A percentile compares a stretch with the other conserved stretches of the same genome.
phyloP scores from a whole-genome alignment of 2,797 vertebrate genomes.

The Echeneis naucrates region DNA sequence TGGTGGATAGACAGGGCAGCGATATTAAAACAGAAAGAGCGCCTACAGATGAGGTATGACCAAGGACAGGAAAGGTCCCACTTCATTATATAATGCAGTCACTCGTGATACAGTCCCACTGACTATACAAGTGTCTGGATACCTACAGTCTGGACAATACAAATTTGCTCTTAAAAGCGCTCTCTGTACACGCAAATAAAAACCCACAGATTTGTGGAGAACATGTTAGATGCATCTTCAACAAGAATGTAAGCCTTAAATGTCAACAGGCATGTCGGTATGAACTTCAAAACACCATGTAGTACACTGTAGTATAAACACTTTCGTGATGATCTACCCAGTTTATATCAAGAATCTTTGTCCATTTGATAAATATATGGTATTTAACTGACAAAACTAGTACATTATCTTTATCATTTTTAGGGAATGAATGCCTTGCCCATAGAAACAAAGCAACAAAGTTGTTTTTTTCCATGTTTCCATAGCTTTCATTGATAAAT shows the following conservation, averaged over 20 bases:
- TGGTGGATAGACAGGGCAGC: no score
- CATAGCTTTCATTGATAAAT: background rate
- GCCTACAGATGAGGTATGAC: no score
- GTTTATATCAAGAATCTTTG: background rate
- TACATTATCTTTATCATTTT: background rate
- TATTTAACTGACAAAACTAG: background rate
- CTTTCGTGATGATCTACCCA: background rate
- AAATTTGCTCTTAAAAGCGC: background rate
- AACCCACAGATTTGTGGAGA: background rate
- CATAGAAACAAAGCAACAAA: background rate
- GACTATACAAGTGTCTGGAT: background rate
- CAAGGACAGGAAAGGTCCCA: slow-evolving; percentile 21
- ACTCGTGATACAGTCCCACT: background rate
- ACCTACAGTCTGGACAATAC: background rate
- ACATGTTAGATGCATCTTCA: no score
- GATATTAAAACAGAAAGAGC: no score
- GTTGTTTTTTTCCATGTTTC: no score
- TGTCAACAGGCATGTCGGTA: no score
- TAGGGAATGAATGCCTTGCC: background rate
- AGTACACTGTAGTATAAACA: background rate
- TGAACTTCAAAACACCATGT: no score
- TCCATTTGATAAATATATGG: background rate
- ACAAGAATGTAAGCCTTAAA: no score
- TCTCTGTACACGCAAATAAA: background rate
- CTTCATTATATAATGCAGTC: slow-evolving; percentile 11